Percentiles rank a stretch among this genome's conserved stretches.
Conservation (phyloP, 2,888 invertebrate genomes). For the Smittia aterrima region DNA sequence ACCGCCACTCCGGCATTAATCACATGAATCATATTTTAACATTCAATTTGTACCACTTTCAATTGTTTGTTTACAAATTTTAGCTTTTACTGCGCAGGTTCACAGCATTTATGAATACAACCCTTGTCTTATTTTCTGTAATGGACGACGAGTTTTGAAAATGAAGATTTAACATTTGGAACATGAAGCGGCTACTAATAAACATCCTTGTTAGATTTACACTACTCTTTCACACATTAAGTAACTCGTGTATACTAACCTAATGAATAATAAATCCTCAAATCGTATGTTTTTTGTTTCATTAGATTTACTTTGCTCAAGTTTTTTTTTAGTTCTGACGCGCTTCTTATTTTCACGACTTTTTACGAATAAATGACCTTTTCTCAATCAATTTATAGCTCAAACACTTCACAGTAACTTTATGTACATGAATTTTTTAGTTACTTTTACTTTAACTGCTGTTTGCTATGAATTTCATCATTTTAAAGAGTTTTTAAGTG, state of each 20-base stretch:
- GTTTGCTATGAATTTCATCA: background rate
- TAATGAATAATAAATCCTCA: slow-evolving; percentile 6
- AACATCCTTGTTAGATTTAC: too few species aligned
- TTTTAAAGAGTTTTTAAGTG: too few species aligned
- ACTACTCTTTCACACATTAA: too few species aligned
- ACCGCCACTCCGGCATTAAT: background rate
- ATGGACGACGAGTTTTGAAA: slow-evolving; percentile 15
- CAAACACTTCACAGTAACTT: background rate
- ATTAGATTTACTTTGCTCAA: background rate
- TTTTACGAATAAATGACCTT: background rate
- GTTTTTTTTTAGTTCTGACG: background rate
- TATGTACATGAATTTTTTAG: background rate
- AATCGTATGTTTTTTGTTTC: background rate
- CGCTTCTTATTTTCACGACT: slow-evolving; percentile 8
- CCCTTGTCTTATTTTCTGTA: slow-evolving; percentile 12
- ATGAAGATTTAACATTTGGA: background rate
- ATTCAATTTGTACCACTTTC: background rate
- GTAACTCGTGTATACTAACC: background rate
- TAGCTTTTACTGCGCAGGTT: background rate
- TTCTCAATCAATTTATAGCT: background rate
- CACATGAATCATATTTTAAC: background rate
- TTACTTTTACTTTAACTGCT: background rate
- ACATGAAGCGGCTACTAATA: too few species aligned
- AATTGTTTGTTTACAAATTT: background rate
- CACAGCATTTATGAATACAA: background rate